These are phyloP conservation scores for Clusia tigrina DNA, from an alignment of 2,888 invertebrate genomes.

Conservation along the genomic window DNA sequence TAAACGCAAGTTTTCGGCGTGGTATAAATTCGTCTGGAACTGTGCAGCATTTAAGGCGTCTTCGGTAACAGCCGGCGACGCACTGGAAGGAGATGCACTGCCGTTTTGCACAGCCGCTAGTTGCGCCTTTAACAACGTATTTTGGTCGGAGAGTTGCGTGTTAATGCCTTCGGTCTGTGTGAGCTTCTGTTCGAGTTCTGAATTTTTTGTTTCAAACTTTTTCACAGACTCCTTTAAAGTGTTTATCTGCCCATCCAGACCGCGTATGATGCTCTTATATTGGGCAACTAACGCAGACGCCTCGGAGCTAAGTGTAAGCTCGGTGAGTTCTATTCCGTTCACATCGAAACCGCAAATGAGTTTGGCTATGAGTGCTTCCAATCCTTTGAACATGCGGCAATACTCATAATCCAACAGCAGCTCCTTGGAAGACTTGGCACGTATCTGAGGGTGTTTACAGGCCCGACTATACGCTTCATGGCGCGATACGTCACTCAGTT, in stretches of 20 bases:
- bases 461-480: constrained; percentile 93
- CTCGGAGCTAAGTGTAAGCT: constrained; percentile 63
- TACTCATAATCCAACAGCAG: constrained; percentile 94
- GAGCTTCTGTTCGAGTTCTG: constrained; percentile 65
- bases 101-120: constrained; percentile 64
- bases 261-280: constrained; percentile 90
- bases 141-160: constrained; percentile 84
- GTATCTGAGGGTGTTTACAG: constrained; percentile 91
- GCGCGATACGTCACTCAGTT: constrained; percentile 83
- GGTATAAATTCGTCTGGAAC: constrained; percentile 55
- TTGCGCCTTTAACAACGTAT: constrained; percentile 82
- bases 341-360: constrained; percentile 66
- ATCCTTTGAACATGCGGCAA: constrained; percentile 85
- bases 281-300: constrained; percentile 67
- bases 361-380: constrained; percentile 72
- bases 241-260: constrained; percentile 78
- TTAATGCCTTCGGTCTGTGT: constrained; percentile 76
- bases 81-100: constrained; percentile 23
- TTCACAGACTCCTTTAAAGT: constrained; percentile 57
- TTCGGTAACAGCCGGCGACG: constrained; percentile 24
- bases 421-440: constrained; percentile 77
- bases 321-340: constrained; percentile 66
- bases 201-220: constrained; percentile 48
- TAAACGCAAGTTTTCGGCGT: constrained; percentile 61
- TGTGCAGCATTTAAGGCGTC: constrained; percentile 49